Base-by-base conservation (phyloP, 2,888 invertebrate species). In the Eumerus sabulonum region DNA sequence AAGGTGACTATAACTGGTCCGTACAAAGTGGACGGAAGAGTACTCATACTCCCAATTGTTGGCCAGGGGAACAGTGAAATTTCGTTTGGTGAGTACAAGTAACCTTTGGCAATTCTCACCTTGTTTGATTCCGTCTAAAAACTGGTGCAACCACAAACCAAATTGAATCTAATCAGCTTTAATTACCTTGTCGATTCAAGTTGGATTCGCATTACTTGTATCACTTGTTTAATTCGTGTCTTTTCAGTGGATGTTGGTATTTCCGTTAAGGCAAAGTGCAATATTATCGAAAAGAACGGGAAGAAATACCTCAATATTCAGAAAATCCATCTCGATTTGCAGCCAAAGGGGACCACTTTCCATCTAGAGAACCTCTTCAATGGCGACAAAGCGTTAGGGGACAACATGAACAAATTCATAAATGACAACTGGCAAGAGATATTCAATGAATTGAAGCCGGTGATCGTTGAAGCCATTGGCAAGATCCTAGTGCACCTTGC, bases 401-500 rank as follows among this genome's bases (percentile, higher is more conserved):
- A 89, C 5, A 89, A 85, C 35, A 88, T 90, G 86, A 90, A 90
- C 74, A 35, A 27, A 0, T 82, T 87, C 5, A 76, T 87, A 50
- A 87, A 90, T 79, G 89, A 90, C 36, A 90, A 90, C 83, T 90
- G 90, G 90, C 40, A 79, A 16, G 88, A 88, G 0, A 86, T 90
- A 17, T 89, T 86, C 50, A 76, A 71, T 14, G 90, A 90, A 83
- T 77, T 90, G 3, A 84, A 86, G 60, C 83, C 84, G 0, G 83
- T 87, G 0, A 86, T 90, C 5, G 82, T 85, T 36, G 84, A 84
- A 7, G 87, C 88, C 0, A 85, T 90, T 42, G 85, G 85, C 0
- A 82, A 85, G 44, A 85, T 90, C 14, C 84, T 88, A n/a, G 79
- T 85, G 54, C 83, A 86, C 2, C 84, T 89, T 13, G 63, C 88